phyloP scores from a whole-genome alignment of 2,797 vertebrate genomes.

The Molossus molossus region DNA sequence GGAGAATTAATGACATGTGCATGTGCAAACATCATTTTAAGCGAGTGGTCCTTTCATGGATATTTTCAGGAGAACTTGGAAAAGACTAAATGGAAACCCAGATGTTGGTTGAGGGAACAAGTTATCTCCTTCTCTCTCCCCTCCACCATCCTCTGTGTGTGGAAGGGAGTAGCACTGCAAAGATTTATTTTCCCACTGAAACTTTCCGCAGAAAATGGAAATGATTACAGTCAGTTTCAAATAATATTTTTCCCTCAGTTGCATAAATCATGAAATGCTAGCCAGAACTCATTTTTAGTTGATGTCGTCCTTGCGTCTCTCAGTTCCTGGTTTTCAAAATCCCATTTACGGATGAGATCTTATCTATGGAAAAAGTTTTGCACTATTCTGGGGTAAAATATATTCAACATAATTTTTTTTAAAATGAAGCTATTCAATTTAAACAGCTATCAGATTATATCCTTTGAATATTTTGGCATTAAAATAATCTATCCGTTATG shows the following conservation, averaged over 20 bases:
- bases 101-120: constrained; percentile 72
- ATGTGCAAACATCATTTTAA: constrained; percentile 60
- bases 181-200: constrained; percentile 81
- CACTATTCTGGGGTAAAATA: constrained; percentile 45
- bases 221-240: constrained; percentile 81
- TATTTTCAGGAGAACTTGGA: constrained; percentile 48
- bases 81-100: constrained; percentile 73
- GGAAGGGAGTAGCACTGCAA: constrained; percentile 49
- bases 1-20: constrained; percentile 49
- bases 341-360: constrained; percentile 59
- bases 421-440: constrained; percentile 65
- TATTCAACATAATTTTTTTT: constrained; percentile 63
- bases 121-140: constrained; percentile 39
- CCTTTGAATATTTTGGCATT: constrained; percentile 68
- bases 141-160: neutral
- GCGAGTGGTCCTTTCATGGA: constrained; percentile 15
- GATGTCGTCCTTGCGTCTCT: constrained; percentile 17
- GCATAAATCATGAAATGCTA: constrained; percentile 69
- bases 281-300: constrained; percentile 56
- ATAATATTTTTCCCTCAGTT: constrained; percentile 73
- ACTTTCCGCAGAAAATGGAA: constrained; percentile 77
- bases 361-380: constrained; percentile 69
- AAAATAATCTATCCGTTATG: constrained; percentile 63
- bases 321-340: constrained; percentile 40
- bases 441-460: constrained; percentile 70